These are phyloP conservation scores for Alethe castanea DNA, from an alignment of 2,113 vertebrate species.

Conservation along the genomic window DNA sequence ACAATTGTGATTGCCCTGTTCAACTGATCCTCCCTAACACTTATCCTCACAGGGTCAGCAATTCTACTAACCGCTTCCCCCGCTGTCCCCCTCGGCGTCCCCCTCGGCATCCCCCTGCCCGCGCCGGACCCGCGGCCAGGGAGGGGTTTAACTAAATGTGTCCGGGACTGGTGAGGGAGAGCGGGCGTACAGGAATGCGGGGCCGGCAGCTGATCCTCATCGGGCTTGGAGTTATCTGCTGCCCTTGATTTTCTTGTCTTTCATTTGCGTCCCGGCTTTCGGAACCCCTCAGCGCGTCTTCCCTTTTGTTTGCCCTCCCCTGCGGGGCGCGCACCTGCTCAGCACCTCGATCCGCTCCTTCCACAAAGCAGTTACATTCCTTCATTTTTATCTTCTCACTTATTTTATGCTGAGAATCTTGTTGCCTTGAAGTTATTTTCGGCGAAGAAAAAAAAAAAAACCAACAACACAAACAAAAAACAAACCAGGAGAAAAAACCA, in stretches of 20 bases:
- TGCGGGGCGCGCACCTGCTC: background rate
- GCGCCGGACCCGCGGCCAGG: no score
- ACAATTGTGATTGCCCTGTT: no score
- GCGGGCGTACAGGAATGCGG: background rate
- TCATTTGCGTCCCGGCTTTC: background rate
- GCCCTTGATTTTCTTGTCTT: background rate
- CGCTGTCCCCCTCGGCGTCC: no score
- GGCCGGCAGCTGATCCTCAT: background rate
- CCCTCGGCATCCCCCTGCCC: no score
- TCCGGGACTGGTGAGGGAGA: fast-evolving
- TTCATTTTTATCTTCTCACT: background rate
- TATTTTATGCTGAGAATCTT: background rate
- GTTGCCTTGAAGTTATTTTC: background rate
- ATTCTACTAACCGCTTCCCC: no score
- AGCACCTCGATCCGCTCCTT: background rate
- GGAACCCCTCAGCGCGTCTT: background rate
- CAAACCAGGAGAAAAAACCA: background rate
- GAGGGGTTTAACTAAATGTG: background rate
- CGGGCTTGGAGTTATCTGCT: background rate
- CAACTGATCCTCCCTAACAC: no score
- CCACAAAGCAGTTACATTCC: background rate
- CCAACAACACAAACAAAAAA: no score
- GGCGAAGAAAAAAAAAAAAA: no score
- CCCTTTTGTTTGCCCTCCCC: background rate
- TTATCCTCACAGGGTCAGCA: no score